Percentiles rank a stretch among this genome's conserved stretches.
Conservation (phyloP, 1,140 invertebrate species). For the Drosophila kepulauana region DNA sequence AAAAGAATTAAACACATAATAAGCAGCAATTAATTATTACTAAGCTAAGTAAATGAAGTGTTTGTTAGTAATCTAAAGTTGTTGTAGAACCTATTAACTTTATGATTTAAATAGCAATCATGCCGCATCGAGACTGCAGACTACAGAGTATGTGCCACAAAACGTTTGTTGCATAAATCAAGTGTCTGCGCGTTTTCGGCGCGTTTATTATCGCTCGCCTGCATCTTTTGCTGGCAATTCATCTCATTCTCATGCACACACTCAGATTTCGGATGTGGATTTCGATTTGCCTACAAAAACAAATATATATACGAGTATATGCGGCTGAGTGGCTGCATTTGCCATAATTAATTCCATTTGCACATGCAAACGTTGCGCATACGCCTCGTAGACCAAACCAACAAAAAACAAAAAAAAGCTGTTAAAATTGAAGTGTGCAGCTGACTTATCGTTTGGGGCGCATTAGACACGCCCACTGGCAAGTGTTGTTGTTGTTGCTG, state of each 20-base stretch:
- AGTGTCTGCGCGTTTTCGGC: conserved; percentile 58
- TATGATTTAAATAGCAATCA: neutral
- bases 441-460: conserved; percentile 45
- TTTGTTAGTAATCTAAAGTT: neutral
- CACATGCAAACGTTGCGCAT: conserved; percentile 74
- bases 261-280: conserved; percentile 66
- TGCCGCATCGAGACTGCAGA: too few species aligned
- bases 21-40: neutral
- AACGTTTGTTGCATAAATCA: conserved; percentile 69
- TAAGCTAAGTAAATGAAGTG: neutral
- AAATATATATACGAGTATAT: conserved; percentile 7
- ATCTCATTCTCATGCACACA: conserved; percentile 64
- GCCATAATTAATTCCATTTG: conserved; percentile 77
- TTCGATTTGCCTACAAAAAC: conserved; percentile 5
- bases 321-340: conserved; percentile 23
- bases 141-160: conserved; percentile 27
- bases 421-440: conserved; percentile 26
- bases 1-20: too few species aligned
- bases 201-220: conserved; percentile 64
- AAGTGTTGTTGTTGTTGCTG: conserved; percentile 48
- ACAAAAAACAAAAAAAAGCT: neutral
- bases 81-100: neutral
- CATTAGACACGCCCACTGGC: conserved; percentile 60
- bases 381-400: conserved; percentile 47
- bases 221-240: conserved; percentile 73